These are phyloP conservation scores for Troides aeacus DNA, from an alignment of 2,888 invertebrate species.

Conservation along the genomic window DNA sequence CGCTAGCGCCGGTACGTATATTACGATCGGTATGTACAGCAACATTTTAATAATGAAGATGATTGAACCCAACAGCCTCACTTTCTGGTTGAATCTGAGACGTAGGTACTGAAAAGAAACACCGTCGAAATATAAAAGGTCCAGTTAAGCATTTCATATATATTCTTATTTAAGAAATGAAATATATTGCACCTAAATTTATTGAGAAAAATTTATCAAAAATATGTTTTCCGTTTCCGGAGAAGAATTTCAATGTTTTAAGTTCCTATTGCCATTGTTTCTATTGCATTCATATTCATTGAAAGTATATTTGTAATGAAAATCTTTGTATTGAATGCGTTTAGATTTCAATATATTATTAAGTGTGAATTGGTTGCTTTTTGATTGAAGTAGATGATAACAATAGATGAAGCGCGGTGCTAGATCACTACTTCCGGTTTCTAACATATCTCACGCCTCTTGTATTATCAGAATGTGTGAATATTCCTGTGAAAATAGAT, in stretches of 20 bases:
- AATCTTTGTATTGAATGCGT: too few relatives aligned
- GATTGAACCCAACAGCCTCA: conserved; percentile 83
- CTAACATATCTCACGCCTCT: neutral
- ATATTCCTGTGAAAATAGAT: neutral
- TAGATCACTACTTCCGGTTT: neutral
- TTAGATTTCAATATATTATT: neutral
- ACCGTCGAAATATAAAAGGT: neutral
- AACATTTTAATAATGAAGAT: conserved; percentile 87
- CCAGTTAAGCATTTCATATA: neutral
- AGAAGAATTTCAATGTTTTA: too few relatives aligned
- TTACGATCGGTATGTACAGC: conserved; percentile 89
- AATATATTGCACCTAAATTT: too few relatives aligned
- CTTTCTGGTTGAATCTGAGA: conserved; percentile 83
- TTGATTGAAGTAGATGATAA: neutral
- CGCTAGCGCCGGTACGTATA: conserved; percentile 93
- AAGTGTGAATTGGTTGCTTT: neutral
- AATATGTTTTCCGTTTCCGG: too few relatives aligned
- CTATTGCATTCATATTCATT: too few relatives aligned
- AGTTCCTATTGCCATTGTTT: too few relatives aligned
- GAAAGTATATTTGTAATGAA: too few relatives aligned
- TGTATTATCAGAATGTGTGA: neutral
- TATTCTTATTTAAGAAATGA: too few relatives aligned
- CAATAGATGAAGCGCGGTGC: neutral
- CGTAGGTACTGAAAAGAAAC: conserved; percentile 82
- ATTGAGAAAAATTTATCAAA: too few relatives aligned